These are phyloP conservation scores for Cynopterus sphinx DNA, from an alignment of 2,797 vertebrate species.

Conservation along the genomic window DNA sequence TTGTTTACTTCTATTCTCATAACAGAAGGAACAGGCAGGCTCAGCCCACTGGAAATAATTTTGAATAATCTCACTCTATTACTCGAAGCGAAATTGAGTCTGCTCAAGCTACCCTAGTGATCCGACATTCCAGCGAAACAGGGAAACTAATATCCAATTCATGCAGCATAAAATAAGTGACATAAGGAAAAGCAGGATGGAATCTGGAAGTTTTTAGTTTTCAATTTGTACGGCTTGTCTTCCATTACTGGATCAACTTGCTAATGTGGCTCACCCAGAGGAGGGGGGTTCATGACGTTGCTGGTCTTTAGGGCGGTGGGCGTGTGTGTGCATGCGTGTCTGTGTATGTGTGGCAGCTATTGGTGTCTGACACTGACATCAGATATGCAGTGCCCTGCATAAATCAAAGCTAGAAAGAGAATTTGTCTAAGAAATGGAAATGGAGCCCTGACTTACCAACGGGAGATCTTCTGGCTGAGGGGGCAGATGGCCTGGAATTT, in stretches of 20 bases:
- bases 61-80: conserved; percentile 88
- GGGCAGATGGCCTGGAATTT: conserved; percentile 37
- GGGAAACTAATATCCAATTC: conserved; percentile 82
- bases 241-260: conserved; percentile 73
- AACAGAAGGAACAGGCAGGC: conserved; percentile 86
- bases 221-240: conserved; percentile 76
- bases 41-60: conserved; percentile 88
- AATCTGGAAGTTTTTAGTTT: conserved; percentile 79
- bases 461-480: background rate
- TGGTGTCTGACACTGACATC: background rate
- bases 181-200: conserved; percentile 80
- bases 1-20: conserved; percentile 86
- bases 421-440: conserved; percentile 17
- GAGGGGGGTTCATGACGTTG: conserved; percentile 39
- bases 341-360: background rate
- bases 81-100: conserved; percentile 85
- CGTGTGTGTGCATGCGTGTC: background rate
- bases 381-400: background rate
- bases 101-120: conserved; percentile 83
- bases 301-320: conserved; percentile 63
- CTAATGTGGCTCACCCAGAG: conserved; percentile 42
- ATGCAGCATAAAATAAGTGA: conserved; percentile 80
- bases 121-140: conserved; percentile 78
- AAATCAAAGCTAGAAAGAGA: conserved; percentile 45
- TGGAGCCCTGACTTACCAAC: background rate